A percentile compares a stretch with the other conserved stretches of the same genome.
phyloP scores from a whole-genome alignment of 2,113 vertebrate genomes.

The Melanerpes formicivorus region DNA sequence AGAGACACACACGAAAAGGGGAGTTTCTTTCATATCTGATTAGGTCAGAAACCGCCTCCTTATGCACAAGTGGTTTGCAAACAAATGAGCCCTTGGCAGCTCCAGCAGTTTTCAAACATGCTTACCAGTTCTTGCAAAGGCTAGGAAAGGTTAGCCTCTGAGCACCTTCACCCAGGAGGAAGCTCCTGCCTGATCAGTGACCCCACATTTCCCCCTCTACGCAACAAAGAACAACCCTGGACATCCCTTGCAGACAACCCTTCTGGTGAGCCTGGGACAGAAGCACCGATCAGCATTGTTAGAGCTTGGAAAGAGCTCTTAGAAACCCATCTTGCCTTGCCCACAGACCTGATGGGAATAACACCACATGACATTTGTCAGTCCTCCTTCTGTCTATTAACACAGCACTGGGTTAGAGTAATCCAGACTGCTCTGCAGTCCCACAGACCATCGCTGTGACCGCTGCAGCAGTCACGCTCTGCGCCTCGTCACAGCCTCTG shows the following conservation, averaged over 20 bases:
- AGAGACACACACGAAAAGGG: background rate
- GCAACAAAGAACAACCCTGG: background rate
- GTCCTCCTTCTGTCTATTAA: background rate
- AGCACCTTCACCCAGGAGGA: background rate
- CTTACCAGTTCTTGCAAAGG: too few relatives aligned
- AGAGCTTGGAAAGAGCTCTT: background rate
- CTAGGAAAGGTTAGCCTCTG: too few relatives aligned
- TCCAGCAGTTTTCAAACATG: too few relatives aligned
- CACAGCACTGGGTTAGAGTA: slow-evolving; percentile 25
- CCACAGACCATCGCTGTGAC: background rate
- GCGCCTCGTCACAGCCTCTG: background rate
- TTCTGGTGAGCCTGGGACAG: background rate
- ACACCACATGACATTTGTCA: background rate
- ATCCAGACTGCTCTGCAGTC: background rate
- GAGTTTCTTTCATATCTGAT: background rate
- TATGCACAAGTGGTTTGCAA: too few relatives aligned
- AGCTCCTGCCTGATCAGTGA: background rate
- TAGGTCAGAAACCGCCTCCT: background rate
- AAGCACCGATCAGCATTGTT: background rate
- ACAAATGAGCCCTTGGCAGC: too few relatives aligned
- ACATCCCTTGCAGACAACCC: background rate
- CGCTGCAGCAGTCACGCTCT: background rate
- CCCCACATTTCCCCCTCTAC: background rate
- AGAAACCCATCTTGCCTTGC: background rate
- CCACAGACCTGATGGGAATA: background rate